These are phyloP conservation scores for Cancer borealis DNA, from an alignment of 2,888 invertebrate species.

Conservation along the genomic window DNA sequence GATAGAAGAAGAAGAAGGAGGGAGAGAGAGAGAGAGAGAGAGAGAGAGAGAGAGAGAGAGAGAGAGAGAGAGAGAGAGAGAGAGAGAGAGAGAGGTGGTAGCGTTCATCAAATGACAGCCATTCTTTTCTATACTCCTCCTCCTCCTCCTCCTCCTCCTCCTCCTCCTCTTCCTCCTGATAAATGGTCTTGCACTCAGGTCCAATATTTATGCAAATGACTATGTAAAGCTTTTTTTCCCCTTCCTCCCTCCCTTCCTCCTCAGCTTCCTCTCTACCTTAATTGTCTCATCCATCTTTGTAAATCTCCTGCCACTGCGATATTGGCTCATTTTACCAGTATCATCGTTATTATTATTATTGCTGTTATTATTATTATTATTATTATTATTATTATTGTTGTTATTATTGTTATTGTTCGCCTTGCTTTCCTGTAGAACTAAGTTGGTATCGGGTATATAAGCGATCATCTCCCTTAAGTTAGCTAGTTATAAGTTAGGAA, in stretches of 20 bases:
- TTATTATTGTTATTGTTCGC: background rate
- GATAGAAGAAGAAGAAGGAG: background rate
- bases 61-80: background rate
- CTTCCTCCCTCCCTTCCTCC: background rate
- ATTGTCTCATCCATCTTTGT: conserved; percentile 27
- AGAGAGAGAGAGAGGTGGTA: background rate
- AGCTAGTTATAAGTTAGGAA: too few species aligned
- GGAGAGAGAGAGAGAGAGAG: conserved; percentile 17
- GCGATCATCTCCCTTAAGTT: too few species aligned
- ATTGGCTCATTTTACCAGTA: background rate
- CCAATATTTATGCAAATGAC: conserved; percentile 27
- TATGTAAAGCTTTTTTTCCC: background rate
- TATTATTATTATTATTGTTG: background rate
- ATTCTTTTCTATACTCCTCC: background rate
- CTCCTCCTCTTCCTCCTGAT: background rate
- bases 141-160: conserved; percentile 8
- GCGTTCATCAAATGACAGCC: background rate
- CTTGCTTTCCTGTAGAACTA: background rate
- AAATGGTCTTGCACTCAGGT: background rate
- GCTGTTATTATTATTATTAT: background rate
- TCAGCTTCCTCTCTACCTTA: background rate
- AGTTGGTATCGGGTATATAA: too few species aligned
- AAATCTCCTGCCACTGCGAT: background rate
- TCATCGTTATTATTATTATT: background rate
- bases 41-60: background rate